Base-by-base conservation (phyloP, 1,140 invertebrate genomes). In the Eupristina koningsbergeri region DNA sequence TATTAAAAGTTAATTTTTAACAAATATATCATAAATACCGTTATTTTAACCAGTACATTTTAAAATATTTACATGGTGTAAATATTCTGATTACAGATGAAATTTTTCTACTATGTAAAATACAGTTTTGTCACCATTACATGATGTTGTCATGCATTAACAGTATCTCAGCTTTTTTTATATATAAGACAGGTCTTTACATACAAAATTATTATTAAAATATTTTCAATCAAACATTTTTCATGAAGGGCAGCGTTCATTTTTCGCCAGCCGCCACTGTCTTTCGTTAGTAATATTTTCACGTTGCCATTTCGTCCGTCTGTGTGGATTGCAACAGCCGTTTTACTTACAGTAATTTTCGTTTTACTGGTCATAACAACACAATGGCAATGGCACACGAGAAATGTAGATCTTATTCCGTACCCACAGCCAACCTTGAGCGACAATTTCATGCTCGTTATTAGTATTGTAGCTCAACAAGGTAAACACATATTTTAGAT, bases 221-320 rank as follows among this genome's bases (percentile, higher is more conserved):
- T n/a, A n/a, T n/a, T n/a, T n/a, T 34, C 15, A 31, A 19, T 29
- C 29, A 3, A 36, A 1, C 6, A 6, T 64, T 9, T 71, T 41
- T 41, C 41, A 19, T 71, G 3, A 71, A 91, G 94, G 58, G 94
- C 94, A 0, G 93, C 93, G 84, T 95, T 95, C 87, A 92, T 95
- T 11, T 95, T 95, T 86, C 93, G 94, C 41, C 93, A 94, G 89
- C 95, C 95, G 13, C 94, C 95, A 85, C 87, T 95, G 22, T 95
- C 94, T 0, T 95, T 94, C 85, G 93, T 95, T 34, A 94, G 93
- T 79, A 95, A 95, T 86, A 92, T 95, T 41, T 96, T 95, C 85
- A 87, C 93, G 19, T 84, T 95, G 50, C 94, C 95, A 0, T 96
- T 96, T 86, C 90, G 93, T 80, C 90, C 85, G 22, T 89, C 90